Evolutionary conservation across 2,888 invertebrate species (phyloP).

Genomic region (Syrista parreyssii): DNA sequence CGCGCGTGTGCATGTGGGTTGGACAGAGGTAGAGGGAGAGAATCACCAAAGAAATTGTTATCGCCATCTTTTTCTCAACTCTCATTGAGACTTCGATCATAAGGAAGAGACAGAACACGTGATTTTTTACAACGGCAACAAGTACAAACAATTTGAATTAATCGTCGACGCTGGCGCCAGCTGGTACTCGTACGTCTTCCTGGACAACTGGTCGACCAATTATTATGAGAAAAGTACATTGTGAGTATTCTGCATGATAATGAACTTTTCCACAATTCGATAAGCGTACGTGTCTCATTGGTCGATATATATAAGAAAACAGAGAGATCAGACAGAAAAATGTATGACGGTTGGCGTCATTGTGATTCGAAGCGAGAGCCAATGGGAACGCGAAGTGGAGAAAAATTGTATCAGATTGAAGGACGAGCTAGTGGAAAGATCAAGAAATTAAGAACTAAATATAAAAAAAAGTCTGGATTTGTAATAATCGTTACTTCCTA

Average conservation of each 20-base stretch:
- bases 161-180: neutral
- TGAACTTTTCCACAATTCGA: neutral
- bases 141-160: neutral
- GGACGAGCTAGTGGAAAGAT: no score
- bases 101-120: neutral
- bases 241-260: neutral
- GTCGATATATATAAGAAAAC: neutral
- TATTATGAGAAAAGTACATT: neutral
- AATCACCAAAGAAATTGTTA: neutral
- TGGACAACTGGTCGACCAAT: no score
- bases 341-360: neutral
- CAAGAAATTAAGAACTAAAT: neutral
- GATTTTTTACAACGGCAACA: neutral
- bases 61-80: neutral
- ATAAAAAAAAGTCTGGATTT: neutral
- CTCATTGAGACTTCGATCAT: neutral
- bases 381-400: neutral
- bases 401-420: no score
- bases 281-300: neutral
- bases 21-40: accelerated
- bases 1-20: neutral
- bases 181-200: no score
- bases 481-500: neutral
- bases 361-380: neutral
- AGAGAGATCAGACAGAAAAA: neutral